A percentile compares a stretch with the other conserved stretches of the same genome.
Evolutionary conservation across 1,140 invertebrate genomes (phyloP).

Genomic region (Zaprionus ornatus): DNA sequence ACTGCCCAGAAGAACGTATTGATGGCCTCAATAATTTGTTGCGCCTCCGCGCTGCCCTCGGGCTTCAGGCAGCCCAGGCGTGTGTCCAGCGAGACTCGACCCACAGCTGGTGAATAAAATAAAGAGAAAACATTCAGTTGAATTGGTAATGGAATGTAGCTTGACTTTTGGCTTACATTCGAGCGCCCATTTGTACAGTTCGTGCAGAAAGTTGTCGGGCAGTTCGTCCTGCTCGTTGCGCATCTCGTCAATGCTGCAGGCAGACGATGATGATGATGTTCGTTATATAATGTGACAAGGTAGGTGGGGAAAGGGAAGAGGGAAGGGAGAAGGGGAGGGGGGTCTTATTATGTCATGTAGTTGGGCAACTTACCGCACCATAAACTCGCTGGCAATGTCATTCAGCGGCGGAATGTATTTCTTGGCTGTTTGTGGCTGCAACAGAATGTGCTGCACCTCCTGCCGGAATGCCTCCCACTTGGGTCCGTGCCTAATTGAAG

Average conservation of each 20-base stretch:
- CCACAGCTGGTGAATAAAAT: conserved; percentile 87
- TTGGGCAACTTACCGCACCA: conserved; percentile 86
- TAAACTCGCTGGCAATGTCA: conserved; percentile 89
- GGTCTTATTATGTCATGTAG: conserved; percentile 10
- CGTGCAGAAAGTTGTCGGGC: conserved; percentile 90
- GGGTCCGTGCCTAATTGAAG: conserved; percentile 89
- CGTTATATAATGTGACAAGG: conserved; percentile 19
- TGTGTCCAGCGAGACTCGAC: conserved; percentile 91
- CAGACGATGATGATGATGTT: background rate
- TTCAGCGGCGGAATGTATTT: conserved; percentile 90
- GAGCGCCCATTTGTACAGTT: conserved; percentile 94
- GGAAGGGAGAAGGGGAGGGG: too few relatives aligned
- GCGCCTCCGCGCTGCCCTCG: conserved; percentile 87
- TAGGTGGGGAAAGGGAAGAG: too few relatives aligned
- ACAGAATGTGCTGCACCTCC: conserved; percentile 92
- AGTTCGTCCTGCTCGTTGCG: conserved; percentile 88
- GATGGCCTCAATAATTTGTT: conserved; percentile 90
- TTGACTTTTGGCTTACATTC: conserved; percentile 88
- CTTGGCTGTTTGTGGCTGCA: conserved; percentile 90
- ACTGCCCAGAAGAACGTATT: conserved; percentile 92
- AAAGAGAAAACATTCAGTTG: background rate
- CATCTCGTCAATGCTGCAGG: conserved; percentile 88
- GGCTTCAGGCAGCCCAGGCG: conserved; percentile 90
- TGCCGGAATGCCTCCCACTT: conserved; percentile 92
- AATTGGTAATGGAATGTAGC: background rate